Evolutionary conservation across 2,888 invertebrate genomes (phyloP), one percentile per base, ranked within the genome.

Genomic region (Volucella bombylans): DNA sequence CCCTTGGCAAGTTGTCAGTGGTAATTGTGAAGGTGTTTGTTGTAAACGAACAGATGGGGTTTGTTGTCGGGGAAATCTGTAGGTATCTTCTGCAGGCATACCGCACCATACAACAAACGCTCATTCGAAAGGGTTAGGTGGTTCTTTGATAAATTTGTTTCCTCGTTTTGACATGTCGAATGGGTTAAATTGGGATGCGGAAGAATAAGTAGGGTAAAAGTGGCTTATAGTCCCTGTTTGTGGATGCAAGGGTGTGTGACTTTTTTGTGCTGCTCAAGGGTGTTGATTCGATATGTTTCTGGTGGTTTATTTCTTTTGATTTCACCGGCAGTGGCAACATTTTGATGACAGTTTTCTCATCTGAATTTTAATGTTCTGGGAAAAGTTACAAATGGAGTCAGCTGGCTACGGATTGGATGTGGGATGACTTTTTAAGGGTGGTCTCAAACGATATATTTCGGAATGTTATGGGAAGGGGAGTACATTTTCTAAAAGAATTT

Each of bases 61-160:
- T 38, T 39, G 55, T 43, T 65, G 31, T 41, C 18, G 62, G 12
- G 68, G 31, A 54, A 62, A 54, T 67, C 2, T 31, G 11, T 45
- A 23, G 18, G 3, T 23, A 4, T 39, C 15, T 45, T 50, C 38
- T 59, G 11, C 59, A 50, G 31, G 31, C 31, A 31, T 31, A 31
- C 6, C 31, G 6, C 0, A 31, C 6, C 31, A 6, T 31, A 6
- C 31, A 31, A 31, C 50, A 47, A 8, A 18, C 15, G 14, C 50
- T 8, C 11, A 8, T 12, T n/a, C 43, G 49, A 57, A 57, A 4
- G 54, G 49, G 39, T 52, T 47, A 41, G 41, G 6, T 31, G 57
- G 6, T 57, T 31, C 41, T 57, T 74, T 74, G 74, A 74, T 74
- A 74, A 74, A 74, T 74, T 74, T 65, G 65, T 74, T 74, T 57